phyloP scores from a whole-genome alignment of 2,113 vertebrate genomes.

The Falcunculus frontatus region DNA sequence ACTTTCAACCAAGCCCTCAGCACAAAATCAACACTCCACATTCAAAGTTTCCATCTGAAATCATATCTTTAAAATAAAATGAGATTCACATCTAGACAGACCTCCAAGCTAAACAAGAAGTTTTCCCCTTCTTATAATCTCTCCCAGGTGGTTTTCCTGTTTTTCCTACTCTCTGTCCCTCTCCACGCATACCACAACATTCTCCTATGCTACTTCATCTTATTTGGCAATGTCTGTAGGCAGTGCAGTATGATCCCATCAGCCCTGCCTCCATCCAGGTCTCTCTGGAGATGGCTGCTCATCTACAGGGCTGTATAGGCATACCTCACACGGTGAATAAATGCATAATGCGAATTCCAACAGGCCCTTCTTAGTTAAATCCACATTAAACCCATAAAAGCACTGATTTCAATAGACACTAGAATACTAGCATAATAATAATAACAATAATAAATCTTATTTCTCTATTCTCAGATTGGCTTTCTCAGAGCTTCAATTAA shows the following conservation, averaged over 20 bases:
- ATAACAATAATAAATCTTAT: not conserved
- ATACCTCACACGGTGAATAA: not conserved
- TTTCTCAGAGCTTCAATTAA: not conserved
- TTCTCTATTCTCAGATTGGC: not conserved
- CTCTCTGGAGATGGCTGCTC: not conserved
- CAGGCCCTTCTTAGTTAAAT: not conserved
- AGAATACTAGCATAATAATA: not conserved
- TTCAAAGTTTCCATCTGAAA: not conserved
- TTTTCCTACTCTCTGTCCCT: not conserved
- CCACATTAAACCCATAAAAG: not conserved
- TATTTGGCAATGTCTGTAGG: not conserved
- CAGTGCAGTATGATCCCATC: fast-evolving
- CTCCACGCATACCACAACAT: not conserved
- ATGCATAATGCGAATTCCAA: not conserved
- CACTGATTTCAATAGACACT: not conserved
- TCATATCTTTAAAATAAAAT: not conserved
- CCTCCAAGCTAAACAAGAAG: not conserved
- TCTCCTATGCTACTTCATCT: not conserved
- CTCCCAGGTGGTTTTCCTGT: not conserved
- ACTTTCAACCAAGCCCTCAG: not conserved
- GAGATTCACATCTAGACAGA: not conserved
- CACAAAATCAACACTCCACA: not conserved
- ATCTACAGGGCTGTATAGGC: not conserved
- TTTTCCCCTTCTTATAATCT: not conserved
- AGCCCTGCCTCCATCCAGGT: not conserved